Conservation (phyloP, 2,888 invertebrate species). For the Dexiosoma caninum region DNA sequence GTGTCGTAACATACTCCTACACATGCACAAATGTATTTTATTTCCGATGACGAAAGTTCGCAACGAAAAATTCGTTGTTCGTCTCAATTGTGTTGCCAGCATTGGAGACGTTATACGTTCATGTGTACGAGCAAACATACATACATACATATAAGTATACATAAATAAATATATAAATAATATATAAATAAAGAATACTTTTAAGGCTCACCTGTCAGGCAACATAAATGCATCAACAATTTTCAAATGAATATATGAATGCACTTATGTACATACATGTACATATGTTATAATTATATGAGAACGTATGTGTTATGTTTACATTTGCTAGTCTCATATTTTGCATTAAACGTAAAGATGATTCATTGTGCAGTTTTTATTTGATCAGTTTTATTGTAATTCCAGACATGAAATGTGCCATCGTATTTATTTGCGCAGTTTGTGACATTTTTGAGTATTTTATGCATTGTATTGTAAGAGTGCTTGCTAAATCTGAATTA, state of each 20-base stretch:
- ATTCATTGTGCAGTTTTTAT: slow-evolving; percentile 42
- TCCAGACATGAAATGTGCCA: slow-evolving; percentile 37
- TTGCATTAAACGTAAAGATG: slow-evolving; percentile 52
- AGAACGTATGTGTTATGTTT: not conserved
- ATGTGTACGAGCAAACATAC: not conserved
- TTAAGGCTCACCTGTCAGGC: slow-evolving; percentile 45
- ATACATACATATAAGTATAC: not conserved
- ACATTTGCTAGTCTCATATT: slow-evolving; percentile 19
- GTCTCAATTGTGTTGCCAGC: too few species aligned
- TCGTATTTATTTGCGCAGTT: not conserved
- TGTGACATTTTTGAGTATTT: not conserved
- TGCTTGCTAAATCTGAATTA: too few species aligned
- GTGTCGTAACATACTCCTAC: slow-evolving; percentile 10
- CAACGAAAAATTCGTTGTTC: too few species aligned
- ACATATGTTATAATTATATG: too few species aligned
- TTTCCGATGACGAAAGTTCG: too few species aligned
- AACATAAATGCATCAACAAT: slow-evolving; percentile 44
- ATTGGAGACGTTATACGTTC: not conserved
- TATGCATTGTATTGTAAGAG: too few species aligned
- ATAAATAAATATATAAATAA: not conserved
- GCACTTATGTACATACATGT: not conserved
- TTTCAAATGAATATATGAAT: not conserved
- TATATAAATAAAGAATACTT: slow-evolving; percentile 14
- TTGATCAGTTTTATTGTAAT: slow-evolving; percentile 58
- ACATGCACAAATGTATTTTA: not conserved